A percentile compares a stretch with the other conserved stretches of the same genome.
Evolutionary conservation across 2,888 invertebrate species (phyloP).

Genomic region (Dendrolimus houi): DNA sequence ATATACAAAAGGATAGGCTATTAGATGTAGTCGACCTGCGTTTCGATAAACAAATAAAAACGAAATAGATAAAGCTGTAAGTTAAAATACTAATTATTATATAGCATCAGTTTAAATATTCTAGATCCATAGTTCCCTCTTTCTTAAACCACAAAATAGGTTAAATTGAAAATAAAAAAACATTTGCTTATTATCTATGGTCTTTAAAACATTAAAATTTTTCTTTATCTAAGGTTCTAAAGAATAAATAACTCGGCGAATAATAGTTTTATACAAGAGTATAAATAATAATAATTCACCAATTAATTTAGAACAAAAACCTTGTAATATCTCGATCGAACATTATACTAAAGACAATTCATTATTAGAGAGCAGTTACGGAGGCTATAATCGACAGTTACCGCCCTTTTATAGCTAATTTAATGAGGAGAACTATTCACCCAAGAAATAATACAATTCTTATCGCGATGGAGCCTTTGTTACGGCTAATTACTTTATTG

Average conservation of each 20-base stretch:
- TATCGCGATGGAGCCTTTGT: constrained; percentile 53
- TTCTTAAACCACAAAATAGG: no score
- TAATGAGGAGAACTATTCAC: constrained; percentile 74
- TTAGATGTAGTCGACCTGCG: no score
- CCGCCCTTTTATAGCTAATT: constrained; percentile 75
- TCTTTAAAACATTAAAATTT: neutral
- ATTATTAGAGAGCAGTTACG: constrained; percentile 72
- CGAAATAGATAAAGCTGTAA: no score
- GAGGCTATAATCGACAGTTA: constrained; percentile 69
- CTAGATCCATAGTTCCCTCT: no score
- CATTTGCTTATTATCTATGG: no score
- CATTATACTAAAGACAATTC: constrained; percentile 74
- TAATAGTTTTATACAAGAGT: neutral
- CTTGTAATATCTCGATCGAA: constrained; percentile 50
- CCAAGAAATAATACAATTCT: constrained; percentile 49
- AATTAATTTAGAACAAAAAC: constrained; percentile 45
- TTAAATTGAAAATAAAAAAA: no score
- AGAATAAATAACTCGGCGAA: no score
- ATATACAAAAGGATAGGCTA: no score
- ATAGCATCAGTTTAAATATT: no score
- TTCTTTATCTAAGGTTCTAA: no score
- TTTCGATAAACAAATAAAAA: no score
- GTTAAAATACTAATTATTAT: no score
- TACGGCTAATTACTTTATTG: constrained; percentile 42
- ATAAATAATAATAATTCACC: constrained; percentile 11